A percentile compares a stretch with the other conserved stretches of the same genome.
Evolutionary conservation across 2,888 invertebrate species (phyloP).

Genomic region (Cerastis rubricosa): DNA sequence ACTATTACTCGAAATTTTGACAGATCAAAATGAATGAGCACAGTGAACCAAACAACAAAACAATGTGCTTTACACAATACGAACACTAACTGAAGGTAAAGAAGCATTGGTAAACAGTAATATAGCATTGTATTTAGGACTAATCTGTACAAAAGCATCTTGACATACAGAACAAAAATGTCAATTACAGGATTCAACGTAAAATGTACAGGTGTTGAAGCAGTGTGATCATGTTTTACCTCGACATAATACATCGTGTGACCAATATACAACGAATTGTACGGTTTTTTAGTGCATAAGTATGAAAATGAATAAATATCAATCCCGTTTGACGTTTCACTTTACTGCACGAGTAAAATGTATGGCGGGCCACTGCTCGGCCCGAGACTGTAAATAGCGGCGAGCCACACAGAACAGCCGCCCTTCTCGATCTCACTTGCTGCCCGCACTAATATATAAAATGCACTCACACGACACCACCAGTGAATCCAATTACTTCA

Average conservation of each 20-base stretch:
- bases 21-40: conserved; percentile 53
- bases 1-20: conserved; percentile 54
- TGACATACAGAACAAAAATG: conserved; percentile 78
- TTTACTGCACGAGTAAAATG: conserved; percentile 85
- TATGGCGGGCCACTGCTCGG: conserved; percentile 87
- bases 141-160: conserved; percentile 69
- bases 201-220: conserved; percentile 58
- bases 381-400: conserved; percentile 72
- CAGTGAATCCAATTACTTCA: conserved; percentile 75
- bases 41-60: conserved; percentile 66
- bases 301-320: conserved; percentile 79
- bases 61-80: conserved; percentile 53
- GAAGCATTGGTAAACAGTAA: conserved; percentile 26
- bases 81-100: conserved; percentile 30
- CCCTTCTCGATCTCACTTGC: conserved; percentile 30
- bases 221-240: conserved; percentile 63
- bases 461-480: conserved; percentile 75
- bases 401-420: conserved; percentile 49
- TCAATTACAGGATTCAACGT: conserved; percentile 69
- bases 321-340: conserved; percentile 89
- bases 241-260: conserved; percentile 56
- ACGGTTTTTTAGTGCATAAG: conserved; percentile 65
- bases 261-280: conserved; percentile 46
- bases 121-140: conserved; percentile 38
- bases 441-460: conserved; percentile 58